Base-by-base conservation (phyloP, 2,888 invertebrate species). In the Pseudoips prasinana region DNA sequence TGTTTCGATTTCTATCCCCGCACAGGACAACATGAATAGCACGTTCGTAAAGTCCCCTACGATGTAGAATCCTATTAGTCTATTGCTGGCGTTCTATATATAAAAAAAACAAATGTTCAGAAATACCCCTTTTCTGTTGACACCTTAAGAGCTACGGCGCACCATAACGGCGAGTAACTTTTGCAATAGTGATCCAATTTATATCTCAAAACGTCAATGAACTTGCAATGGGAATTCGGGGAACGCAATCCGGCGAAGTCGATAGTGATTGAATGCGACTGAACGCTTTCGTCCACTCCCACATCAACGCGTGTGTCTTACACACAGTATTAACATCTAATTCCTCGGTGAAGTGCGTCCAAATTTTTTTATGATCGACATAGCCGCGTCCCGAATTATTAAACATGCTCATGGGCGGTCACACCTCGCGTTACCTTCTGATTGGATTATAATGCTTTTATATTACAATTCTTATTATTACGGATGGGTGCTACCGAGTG, bases 401-500 rank as follows among this genome's bases (percentile, higher is more conserved):
- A 86, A 73, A 63, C 57, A 64, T 46, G 61, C 70, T 67, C 69
- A 66, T 80, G 83, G 84, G 83, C 84, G 88, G 85, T 75, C 86
- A 76, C 75, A 76, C 78, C 72, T 74, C 73, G 66, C 59, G 69
- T 72, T 75, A 68, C 69, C 64, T 69, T 71, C 73, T 87, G 85
- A 88, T 88, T 88, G 87, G 88, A 86, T 86, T 87, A 87, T 87
- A 86, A 88, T 87, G 72, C 77, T 78, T 80, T 85, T 83, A 84
- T 80, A 88, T 85, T 84, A 86, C 83, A 68, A 74, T 86, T 87
- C 82, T 83, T 85, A 87, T 81, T 80, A 83, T 79, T 76, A 73
- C 76, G 70, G 73, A 69, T 73, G 70, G 69, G 60, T 72, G 76
- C 84, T 81, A 78, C 81, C 73, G 79, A 69, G 69, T 70, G 73